Evolutionary conservation across 1,140 invertebrate species (phyloP), one percentile per base, ranked within the genome.

Genomic region (Aphaenogaster rudis): DNA sequence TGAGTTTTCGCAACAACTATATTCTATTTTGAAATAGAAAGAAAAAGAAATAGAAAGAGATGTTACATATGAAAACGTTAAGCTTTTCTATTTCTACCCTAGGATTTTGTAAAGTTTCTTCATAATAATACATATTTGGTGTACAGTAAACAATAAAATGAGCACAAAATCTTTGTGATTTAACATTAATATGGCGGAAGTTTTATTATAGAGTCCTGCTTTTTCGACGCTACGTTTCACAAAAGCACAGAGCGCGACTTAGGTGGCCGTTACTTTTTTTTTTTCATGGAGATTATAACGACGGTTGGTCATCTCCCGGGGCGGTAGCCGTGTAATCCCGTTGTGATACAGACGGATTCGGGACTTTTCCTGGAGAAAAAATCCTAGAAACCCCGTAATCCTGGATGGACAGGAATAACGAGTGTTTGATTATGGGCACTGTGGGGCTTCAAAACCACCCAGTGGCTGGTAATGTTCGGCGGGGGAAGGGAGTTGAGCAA

Each of bases 401-500:
- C 93, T 66, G 92, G 90, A 93, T 95, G 93, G 94, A 94, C 93
- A 95, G 93, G 89, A 95, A 94, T 95, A 95, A 95, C 93, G 94
- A 95, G 93, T 93, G 93, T 95, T 94, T 95, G 94, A 95, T 95
- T 93, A 94, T 91, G 90, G 91, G 90, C 92, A 92, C 86, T 86
- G 88, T 64, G 64, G 90, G 90, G 87, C 88, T 87, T 90, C 90
- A 91, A 92, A 93, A 92, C 91, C 90, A 90, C 86, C 88, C 84
- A 91, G 90, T 88, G 89, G 69, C 66, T 93, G 82, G 84, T 91
- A 87, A 88, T 91, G 79, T 85, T 81, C 87, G 82, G 72, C 78
- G 79, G 52, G 87, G 67, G 61, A 48, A 66, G 63, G 52, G 42
- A 48, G 48, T 80, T 61, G 15, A 28, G 88, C 88, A 84, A 92